Percentiles rank a stretch among this genome's conserved stretches.
phyloP scores from a whole-genome alignment of 1,140 invertebrate species.

The Nylanderia fulva region DNA sequence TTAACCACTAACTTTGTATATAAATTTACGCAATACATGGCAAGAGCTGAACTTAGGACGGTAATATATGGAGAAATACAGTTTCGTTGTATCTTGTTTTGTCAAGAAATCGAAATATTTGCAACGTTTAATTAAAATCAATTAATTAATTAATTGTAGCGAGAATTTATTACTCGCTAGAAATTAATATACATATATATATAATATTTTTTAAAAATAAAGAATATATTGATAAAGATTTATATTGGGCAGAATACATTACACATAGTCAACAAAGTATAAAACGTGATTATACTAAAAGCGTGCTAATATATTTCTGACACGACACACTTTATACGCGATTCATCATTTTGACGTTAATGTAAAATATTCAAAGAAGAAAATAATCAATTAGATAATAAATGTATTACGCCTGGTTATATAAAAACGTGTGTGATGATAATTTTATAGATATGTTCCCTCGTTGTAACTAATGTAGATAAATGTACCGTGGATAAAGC shows the following conservation, averaged over 20 bases:
- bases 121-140: slow-evolving; percentile 7
- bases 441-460: not conserved
- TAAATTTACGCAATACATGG: slow-evolving; percentile 35
- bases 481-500: not conserved
- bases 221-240: not conserved
- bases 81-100: not conserved
- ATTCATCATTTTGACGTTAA: slow-evolving; percentile 13
- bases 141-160: slow-evolving; percentile 16
- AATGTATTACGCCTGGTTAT: not conserved
- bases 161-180: not conserved
- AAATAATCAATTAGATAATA: slow-evolving; percentile 7
- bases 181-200: slow-evolving; percentile 9
- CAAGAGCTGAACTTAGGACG: slow-evolving; percentile 43
- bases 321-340: not conserved
- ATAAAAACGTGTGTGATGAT: not conserved
- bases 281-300: not conserved
- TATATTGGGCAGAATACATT: not conserved
- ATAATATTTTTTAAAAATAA: not conserved
- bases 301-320: not conserved
- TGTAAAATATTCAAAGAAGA: not conserved
- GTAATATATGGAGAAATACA: slow-evolving; percentile 26
- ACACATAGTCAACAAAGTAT: not conserved
- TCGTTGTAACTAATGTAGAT: not conserved
- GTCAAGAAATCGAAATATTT: not conserved
- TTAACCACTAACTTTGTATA: slow-evolving; percentile 48